These are phyloP conservation scores for Hirtodrosophila alboralis DNA, from an alignment of 2,888 invertebrate species.

Conservation along the genomic window DNA sequence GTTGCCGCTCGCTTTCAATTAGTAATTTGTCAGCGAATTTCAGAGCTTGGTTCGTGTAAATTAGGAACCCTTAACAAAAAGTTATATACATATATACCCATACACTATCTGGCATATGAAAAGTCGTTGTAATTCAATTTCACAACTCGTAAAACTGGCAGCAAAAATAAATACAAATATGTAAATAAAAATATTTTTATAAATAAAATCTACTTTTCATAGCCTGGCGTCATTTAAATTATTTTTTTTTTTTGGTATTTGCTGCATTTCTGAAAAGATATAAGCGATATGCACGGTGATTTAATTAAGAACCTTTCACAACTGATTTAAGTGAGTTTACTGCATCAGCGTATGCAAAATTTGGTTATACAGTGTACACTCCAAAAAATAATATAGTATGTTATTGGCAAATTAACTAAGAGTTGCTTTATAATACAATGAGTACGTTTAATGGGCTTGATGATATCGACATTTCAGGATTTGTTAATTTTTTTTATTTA, in stretches of 20 bases:
- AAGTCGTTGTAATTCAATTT: conserved; percentile 63
- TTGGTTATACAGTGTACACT: conserved; percentile 4
- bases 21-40: conserved; percentile 71
- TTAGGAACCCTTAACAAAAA: conserved; percentile 44
- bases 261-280: conserved; percentile 12
- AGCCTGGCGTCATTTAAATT: conserved; percentile 8
- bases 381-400: no score
- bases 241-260: conserved; percentile 3
- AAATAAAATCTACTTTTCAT: conserved; percentile 38
- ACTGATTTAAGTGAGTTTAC: conserved; percentile 10
- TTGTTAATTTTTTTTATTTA: no score
- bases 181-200: conserved; percentile 15
- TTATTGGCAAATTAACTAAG: no score
- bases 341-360: conserved; percentile 11
- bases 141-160: no score
- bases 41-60: conserved; percentile 53
- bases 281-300: neutral
- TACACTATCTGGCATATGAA: conserved; percentile 22
- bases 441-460: no score
- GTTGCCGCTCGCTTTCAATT: conserved; percentile 66
- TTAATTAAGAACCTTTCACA: neutral
- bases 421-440: no score
- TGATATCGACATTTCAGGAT: no score
- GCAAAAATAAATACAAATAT: conserved; percentile 33
- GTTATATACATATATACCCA: conserved; percentile 9